Evolutionary conservation across 30 jellyfish, hydroid and myxozoan species (phyloP).

Genomic region (Pseudorhiza aurosa): DNA sequence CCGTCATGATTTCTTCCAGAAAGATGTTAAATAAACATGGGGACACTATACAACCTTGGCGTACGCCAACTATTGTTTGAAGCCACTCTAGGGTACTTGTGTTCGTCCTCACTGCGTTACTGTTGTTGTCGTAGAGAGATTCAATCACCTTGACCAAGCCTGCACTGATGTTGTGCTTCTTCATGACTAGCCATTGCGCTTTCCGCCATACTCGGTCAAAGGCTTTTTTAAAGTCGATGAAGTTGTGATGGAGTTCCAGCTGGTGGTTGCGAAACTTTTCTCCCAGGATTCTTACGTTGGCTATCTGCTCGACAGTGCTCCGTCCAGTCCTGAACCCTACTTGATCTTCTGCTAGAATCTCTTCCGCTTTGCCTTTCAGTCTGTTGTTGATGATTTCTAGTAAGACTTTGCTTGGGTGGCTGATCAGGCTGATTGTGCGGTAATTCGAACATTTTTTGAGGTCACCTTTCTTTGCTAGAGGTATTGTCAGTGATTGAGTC

Average conservation of each 20-base stretch:
- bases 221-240: slow-evolving; percentile 59
- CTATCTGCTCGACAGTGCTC: slow-evolving; percentile 56
- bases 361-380: slow-evolving; percentile 48
- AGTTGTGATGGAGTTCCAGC: slow-evolving; percentile 42
- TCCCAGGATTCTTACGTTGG: slow-evolving; percentile 38
- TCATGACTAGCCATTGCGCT: slow-evolving; percentile 47
- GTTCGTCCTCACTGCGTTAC: slow-evolving; percentile 18
- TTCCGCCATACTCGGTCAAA: slow-evolving; percentile 47
- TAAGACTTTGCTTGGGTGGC: slow-evolving; percentile 58
- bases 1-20: slow-evolving; percentile 54
- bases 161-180: slow-evolving; percentile 37
- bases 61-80: slow-evolving; percentile 48
- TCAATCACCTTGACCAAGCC: slow-evolving; percentile 56
- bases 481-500: slow-evolving; percentile 43
- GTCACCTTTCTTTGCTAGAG: slow-evolving; percentile 57
- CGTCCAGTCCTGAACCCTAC: slow-evolving; percentile 68
- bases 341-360: slow-evolving; percentile 56
- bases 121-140: slow-evolving; percentile 40
- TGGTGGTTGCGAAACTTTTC: slow-evolving; percentile 56
- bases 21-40: slow-evolving; percentile 59
- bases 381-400: slow-evolving; percentile 44
- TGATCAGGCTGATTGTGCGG: slow-evolving; percentile 61
- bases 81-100: slow-evolving; percentile 37
- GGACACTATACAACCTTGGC: slow-evolving; percentile 59
- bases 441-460: slow-evolving; percentile 32